Conservation (phyloP, 2,113 vertebrate species). For the Oxyruncus cristatus region DNA sequence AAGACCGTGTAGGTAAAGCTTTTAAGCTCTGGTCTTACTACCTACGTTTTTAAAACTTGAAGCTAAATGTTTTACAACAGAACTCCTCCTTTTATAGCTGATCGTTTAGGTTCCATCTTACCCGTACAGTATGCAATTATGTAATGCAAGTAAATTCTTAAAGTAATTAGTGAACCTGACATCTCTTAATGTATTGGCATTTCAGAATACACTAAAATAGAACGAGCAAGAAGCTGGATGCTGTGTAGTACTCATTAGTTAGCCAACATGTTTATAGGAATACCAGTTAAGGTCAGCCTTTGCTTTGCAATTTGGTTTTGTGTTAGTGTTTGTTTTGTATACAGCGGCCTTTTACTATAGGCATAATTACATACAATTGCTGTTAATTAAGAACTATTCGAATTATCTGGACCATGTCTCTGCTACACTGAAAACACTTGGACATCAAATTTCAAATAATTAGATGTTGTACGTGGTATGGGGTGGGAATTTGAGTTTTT, state of each 20-base stretch:
- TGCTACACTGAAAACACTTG: neutral
- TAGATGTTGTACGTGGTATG: neutral
- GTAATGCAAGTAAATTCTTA: neutral
- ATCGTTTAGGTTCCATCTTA: neutral
- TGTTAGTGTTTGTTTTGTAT: conserved; percentile 44
- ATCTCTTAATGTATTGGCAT: conserved; percentile 13
- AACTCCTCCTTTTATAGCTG: neutral
- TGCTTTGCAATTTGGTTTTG: conserved; percentile 45
- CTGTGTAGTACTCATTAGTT: neutral
- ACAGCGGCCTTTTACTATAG: conserved; percentile 17
- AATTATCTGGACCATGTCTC: neutral
- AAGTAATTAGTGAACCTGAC: conserved; percentile 5
- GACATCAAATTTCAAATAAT: neutral
- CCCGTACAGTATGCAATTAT: neutral
- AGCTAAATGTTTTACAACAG: neutral
- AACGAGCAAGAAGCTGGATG: neutral
- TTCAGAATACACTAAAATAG: conserved; percentile 10
- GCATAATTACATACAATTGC: conserved; percentile 32
- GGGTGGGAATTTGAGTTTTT: neutral
- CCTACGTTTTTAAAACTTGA: neutral
- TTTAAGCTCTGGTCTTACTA: neutral
- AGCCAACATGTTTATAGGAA: conserved; percentile 15
- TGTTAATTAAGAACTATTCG: conserved; percentile 34
- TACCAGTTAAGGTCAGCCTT: conserved; percentile 41
- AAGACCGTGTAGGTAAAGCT: neutral